Percentiles rank a stretch among this genome's conserved stretches.
phyloP scores from a whole-genome alignment of 2,113 vertebrate species.

The Capreolus pygargus region DNA sequence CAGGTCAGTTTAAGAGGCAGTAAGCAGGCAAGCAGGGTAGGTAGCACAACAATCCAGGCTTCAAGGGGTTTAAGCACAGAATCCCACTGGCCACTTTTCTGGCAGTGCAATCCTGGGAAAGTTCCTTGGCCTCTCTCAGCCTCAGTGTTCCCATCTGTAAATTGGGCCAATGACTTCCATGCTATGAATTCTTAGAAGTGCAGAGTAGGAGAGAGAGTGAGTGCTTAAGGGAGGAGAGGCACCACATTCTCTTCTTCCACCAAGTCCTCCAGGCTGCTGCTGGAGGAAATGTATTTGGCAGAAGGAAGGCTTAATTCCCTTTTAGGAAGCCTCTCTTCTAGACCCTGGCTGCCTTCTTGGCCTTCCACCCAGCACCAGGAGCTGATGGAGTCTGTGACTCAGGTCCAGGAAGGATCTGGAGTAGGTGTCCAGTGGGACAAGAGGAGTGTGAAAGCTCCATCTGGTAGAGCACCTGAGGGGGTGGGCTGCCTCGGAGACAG shows the following conservation, averaged over 20 bases:
- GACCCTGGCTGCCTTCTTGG: neutral
- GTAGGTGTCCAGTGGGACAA: neutral
- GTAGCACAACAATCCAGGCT: neutral
- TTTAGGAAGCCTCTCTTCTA: neutral
- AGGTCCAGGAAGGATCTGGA: neutral
- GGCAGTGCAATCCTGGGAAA: neutral
- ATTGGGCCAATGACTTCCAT: neutral
- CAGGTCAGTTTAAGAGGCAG: neutral
- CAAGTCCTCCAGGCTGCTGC: neutral
- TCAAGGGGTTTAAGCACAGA: neutral
- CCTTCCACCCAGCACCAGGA: neutral
- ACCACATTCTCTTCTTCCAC: neutral
- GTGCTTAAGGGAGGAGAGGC: neutral
- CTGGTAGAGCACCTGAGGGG: rapidly evolving
- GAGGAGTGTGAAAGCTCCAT: neutral
- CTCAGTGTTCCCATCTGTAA: neutral
- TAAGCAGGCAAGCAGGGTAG: neutral
- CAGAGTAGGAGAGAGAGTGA: neutral
- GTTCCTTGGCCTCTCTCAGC: neutral
- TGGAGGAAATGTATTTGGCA: neutral
- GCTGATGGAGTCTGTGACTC: neutral
- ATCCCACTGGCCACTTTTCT: neutral
- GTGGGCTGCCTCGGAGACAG: neutral
- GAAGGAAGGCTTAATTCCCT: neutral
- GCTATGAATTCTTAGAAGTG: neutral